A percentile compares a stretch with the other conserved stretches of the same genome.
Evolutionary conservation across 2,113 vertebrate genomes (phyloP).

Genomic region (Heterochromis multidens): DNA sequence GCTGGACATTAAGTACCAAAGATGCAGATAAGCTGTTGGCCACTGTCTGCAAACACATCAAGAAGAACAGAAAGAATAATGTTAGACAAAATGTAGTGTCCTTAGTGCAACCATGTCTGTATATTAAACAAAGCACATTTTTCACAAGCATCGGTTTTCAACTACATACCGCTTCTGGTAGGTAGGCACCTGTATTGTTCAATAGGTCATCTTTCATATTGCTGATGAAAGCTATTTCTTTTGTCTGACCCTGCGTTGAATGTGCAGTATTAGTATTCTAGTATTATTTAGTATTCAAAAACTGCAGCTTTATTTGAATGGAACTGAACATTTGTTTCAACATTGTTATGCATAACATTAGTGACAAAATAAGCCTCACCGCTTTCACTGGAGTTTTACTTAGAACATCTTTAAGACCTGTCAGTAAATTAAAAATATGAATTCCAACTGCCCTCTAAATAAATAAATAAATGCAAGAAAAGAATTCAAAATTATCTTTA

Average conservation of each 20-base stretch:
- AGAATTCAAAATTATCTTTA: neutral
- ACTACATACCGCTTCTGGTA: slow-evolving; percentile 18
- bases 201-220: slow-evolving; percentile 29
- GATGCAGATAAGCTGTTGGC: slow-evolving; percentile 35
- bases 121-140: neutral
- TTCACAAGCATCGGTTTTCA: neutral
- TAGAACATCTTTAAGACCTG: slow-evolving; percentile 25
- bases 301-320: neutral
- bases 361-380: slow-evolving; percentile 6
- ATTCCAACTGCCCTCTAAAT: neutral
- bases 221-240: slow-evolving; percentile 31
- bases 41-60: slow-evolving; percentile 34
- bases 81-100: neutral
- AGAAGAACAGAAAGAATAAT: neutral
- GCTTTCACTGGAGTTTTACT: neutral
- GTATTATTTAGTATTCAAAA: too few relatives aligned
- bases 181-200: neutral
- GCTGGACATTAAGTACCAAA: slow-evolving; percentile 21
- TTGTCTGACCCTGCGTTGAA: slow-evolving; percentile 39
- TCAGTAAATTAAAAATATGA: neutral
- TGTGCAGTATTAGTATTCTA: neutral
- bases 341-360: neutral
- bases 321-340: neutral
- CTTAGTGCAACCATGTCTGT: neutral
- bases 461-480: neutral